phyloP scores from a whole-genome alignment of 2,113 vertebrate species.

The Bubo scandiacus region DNA sequence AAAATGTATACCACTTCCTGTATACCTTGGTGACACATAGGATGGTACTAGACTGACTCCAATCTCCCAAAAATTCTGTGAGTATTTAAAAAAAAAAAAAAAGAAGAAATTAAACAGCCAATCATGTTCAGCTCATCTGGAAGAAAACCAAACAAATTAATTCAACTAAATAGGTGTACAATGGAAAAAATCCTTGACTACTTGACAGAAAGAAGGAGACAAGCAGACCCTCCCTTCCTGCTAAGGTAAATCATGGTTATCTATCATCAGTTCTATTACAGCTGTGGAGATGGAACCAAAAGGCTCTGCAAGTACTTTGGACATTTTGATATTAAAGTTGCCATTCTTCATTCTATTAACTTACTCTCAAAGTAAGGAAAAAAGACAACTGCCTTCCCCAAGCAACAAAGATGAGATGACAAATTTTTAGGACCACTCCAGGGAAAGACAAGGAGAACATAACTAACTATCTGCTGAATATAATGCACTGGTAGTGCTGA shows the following conservation, averaged over 20 bases:
- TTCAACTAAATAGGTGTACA: neutral
- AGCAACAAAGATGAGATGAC: neutral
- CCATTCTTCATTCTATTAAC: neutral
- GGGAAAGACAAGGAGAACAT: neutral
- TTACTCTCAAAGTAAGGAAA: neutral
- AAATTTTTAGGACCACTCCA: neutral
- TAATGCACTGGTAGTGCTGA: neutral
- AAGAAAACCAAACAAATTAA: neutral
- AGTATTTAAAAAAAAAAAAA: neutral
- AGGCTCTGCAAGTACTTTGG: neutral
- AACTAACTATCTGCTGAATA: neutral
- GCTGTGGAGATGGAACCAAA: neutral
- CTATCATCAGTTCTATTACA: neutral
- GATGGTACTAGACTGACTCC: neutral
- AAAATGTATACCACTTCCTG: neutral
- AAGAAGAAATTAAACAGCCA: neutral
- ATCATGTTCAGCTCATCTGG: neutral
- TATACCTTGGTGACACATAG: neutral
- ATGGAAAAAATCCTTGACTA: neutral
- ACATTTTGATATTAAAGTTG: neutral
- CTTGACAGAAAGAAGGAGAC: neutral
- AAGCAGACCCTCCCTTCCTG: neutral
- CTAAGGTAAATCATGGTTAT: neutral
- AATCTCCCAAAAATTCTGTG: neutral
- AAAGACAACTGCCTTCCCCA: neutral